These are phyloP conservation scores for Oophaga pumilio DNA, from an alignment of 2,113 vertebrate species.

Conservation along the genomic window DNA sequence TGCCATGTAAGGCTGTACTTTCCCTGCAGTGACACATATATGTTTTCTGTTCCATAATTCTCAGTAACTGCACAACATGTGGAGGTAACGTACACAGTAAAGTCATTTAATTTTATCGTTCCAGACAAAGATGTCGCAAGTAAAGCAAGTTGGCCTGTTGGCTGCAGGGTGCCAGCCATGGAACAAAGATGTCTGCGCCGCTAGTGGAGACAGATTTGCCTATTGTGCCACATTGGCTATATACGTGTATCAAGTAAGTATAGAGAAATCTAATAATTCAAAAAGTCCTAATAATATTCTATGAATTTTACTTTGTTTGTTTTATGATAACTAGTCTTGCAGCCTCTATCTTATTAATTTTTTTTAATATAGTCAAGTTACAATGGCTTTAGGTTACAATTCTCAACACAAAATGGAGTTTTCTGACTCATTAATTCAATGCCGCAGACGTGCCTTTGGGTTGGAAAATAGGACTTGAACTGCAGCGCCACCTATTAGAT, in stretches of 20 bases:
- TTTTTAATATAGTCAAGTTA: too few relatives aligned
- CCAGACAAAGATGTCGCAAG: slow-evolving; percentile 88
- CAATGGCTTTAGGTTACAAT: too few relatives aligned
- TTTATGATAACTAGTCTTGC: neutral
- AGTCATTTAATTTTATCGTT: slow-evolving; percentile 55
- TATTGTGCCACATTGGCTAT: slow-evolving; percentile 96
- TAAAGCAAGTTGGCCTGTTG: slow-evolving; percentile 93
- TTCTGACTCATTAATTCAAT: too few relatives aligned
- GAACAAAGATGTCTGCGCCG: slow-evolving; percentile 97
- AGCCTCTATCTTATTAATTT: too few relatives aligned
- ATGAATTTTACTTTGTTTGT: neutral
- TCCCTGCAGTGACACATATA: neutral
- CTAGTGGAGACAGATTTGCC: slow-evolving; percentile 90
- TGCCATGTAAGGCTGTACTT: neutral
- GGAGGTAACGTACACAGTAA: neutral
- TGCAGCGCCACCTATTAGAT: too few relatives aligned
- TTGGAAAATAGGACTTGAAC: too few relatives aligned
- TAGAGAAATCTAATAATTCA: neutral
- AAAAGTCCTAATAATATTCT: neutral
- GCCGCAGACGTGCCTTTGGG: too few relatives aligned
- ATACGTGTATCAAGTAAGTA: slow-evolving; percentile 93
- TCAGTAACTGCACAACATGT: neutral
- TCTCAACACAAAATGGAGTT: too few relatives aligned
- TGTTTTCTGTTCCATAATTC: neutral
- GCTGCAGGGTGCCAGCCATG: slow-evolving; percentile 96